Evolutionary conservation across 2,797 vertebrate species (phyloP).

Genomic region (Echiichthys vipera): DNA sequence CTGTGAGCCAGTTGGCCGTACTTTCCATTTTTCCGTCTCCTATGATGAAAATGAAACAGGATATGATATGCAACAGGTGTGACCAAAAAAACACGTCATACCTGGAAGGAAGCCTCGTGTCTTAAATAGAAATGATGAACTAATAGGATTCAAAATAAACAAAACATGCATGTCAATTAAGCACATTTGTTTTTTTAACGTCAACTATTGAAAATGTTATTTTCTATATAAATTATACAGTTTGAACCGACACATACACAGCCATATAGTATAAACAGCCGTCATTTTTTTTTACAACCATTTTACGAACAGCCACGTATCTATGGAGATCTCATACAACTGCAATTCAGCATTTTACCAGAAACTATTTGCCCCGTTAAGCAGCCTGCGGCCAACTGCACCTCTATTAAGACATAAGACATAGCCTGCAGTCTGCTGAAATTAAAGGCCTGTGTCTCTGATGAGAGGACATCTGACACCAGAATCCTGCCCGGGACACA

Average conservation of each 20-base stretch:
- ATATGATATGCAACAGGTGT: constrained; percentile 61
- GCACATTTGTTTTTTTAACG: neutral
- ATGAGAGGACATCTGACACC: constrained; percentile 32
- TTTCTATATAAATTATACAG: neutral
- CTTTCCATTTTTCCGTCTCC: constrained; percentile 91
- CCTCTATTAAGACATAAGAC: constrained; percentile 59
- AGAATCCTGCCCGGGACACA: constrained; percentile 22
- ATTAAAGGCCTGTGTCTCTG: constrained; percentile 43
- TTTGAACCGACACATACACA: neutral
- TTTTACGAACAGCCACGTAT: constrained; percentile 41
- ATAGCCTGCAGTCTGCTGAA: constrained; percentile 24
- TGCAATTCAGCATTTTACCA: constrained; percentile 36
- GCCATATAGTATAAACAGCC: neutral
- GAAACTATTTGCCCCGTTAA: constrained; percentile 31
- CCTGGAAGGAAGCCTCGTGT: neutral
- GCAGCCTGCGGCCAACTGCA: constrained; percentile 30
- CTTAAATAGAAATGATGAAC: neutral
- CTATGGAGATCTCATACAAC: neutral
- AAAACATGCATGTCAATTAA: neutral
- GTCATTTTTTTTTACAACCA: neutral
- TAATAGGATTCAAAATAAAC: neutral
- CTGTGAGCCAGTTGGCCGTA: constrained; percentile 96
- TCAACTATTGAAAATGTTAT: neutral
- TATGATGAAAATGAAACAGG: constrained; percentile 72
- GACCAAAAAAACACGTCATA: neutral